Conservation (phyloP, 2,888 invertebrate genomes). For the Dugesia japonica region DNA sequence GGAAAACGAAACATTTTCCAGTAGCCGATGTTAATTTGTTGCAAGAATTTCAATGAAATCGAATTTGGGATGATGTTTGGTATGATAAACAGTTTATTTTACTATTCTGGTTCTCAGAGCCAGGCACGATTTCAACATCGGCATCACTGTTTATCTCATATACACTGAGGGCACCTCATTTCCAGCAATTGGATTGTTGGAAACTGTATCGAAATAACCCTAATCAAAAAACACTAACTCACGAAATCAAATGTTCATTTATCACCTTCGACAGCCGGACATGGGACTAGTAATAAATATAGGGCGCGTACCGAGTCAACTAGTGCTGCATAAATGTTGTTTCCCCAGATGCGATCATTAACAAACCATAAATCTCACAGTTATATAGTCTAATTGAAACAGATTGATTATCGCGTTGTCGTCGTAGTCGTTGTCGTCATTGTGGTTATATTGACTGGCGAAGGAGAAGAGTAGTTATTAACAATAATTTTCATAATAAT, state of each 20-base stretch:
- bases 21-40: no score
- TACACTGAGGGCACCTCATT: background rate
- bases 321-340: background rate
- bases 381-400: conserved; percentile 20
- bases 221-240: conserved; percentile 12
- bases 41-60: no score
- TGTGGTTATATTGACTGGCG: background rate
- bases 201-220: background rate
- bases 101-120: background rate
- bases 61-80: background rate
- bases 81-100: background rate
- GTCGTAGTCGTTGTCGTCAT: background rate
- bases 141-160: background rate
- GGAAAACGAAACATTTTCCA: no score
- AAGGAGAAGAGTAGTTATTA: background rate
- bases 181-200: background rate
- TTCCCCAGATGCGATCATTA: conserved; percentile 20
- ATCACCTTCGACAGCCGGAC: conserved; percentile 11
- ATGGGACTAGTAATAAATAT: background rate
- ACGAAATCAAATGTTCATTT: conserved; percentile 20
- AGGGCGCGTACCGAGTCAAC: background rate
- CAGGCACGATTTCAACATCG: background rate
- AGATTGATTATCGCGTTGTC: conserved; percentile 2
- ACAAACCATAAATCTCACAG: background rate
- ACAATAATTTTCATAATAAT: background rate